Percentiles rank a stretch among this genome's conserved stretches.
phyloP scores from a whole-genome alignment of 1,140 invertebrate species.

The Caenorhabditis latens region DNA sequence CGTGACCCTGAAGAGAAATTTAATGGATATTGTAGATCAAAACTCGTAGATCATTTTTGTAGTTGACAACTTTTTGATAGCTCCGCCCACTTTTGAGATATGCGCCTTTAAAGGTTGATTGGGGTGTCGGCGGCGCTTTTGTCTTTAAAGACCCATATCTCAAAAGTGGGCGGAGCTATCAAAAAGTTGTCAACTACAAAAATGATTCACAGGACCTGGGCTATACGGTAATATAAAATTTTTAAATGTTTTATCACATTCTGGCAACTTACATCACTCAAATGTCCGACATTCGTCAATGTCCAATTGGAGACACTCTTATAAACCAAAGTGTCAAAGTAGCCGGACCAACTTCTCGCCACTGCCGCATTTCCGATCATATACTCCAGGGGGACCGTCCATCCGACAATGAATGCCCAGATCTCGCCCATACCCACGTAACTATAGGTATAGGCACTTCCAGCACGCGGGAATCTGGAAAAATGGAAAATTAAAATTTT shows the following conservation, averaged over 20 bases:
- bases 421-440: conserved; percentile 89
- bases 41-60: too few relatives aligned
- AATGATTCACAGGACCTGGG: too few relatives aligned
- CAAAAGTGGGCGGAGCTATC: too few relatives aligned
- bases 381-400: conserved; percentile 81
- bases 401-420: conserved; percentile 94
- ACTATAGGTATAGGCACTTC: conserved; percentile 85
- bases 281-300: conserved; percentile 81
- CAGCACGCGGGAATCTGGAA: conserved; percentile 87
- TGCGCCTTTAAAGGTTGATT: too few relatives aligned
- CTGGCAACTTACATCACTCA: conserved; percentile 81
- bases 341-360: conserved; percentile 92
- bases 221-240: too few relatives aligned
- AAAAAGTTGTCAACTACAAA: too few relatives aligned
- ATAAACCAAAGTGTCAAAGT: conserved; percentile 87
- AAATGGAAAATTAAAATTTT: neutral
- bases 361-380: conserved; percentile 87
- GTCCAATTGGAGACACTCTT: conserved; percentile 87
- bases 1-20: conserved; percentile 84
- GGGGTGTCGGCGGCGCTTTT: too few relatives aligned
- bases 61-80: too few relatives aligned
- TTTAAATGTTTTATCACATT: too few relatives aligned
- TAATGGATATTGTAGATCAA: conserved; percentile 69
- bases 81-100: too few relatives aligned
- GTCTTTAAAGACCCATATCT: conserved; percentile 85